phyloP scores from a whole-genome alignment of 2,113 vertebrate species.

The Laticauda laticaudata region DNA sequence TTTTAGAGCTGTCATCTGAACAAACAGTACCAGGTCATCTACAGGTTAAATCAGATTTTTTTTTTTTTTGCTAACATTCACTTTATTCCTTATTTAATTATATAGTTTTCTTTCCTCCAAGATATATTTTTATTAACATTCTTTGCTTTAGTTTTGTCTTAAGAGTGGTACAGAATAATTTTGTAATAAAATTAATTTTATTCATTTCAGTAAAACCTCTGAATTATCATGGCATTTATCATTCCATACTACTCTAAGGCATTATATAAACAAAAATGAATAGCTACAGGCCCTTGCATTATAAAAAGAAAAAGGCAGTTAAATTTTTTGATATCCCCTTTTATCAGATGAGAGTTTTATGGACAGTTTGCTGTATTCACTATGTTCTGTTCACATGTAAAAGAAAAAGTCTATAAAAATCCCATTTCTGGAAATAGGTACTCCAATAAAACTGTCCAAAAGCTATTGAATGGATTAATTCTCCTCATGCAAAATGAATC shows the following conservation, averaged over 20 bases:
- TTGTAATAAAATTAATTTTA: slow-evolving; percentile 12
- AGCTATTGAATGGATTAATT: not conserved
- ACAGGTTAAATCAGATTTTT: slow-evolving; percentile 75
- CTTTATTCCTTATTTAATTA: slow-evolving; percentile 43
- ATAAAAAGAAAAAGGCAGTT: not conserved
- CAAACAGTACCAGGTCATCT: slow-evolving; percentile 81
- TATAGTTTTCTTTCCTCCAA: slow-evolving; percentile 56
- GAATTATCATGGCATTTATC: slow-evolving; percentile 7
- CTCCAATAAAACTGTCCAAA: not conserved
- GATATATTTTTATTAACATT: slow-evolving; percentile 37
- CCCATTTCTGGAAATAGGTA: not conserved
- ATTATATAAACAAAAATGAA: slow-evolving; percentile 2
- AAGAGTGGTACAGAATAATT: not conserved
- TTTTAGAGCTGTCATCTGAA: slow-evolving; percentile 81
- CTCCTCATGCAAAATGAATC: not conserved
- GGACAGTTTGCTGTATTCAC: not conserved
- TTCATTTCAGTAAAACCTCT: not conserved
- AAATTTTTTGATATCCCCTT: not conserved
- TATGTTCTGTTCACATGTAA: not conserved
- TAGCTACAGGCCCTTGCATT: not conserved
- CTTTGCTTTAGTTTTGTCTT: slow-evolving; percentile 18
- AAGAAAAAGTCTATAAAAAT: not conserved
- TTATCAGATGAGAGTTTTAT: slow-evolving; percentile 20
- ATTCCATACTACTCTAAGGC: slow-evolving; percentile 1
- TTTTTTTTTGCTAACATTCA: slow-evolving; percentile 48